Percentiles rank a stretch among this genome's conserved stretches.
Evolutionary conservation across 2,888 invertebrate species (phyloP).

Genomic region (Xanthostigma xanthostigma): DNA sequence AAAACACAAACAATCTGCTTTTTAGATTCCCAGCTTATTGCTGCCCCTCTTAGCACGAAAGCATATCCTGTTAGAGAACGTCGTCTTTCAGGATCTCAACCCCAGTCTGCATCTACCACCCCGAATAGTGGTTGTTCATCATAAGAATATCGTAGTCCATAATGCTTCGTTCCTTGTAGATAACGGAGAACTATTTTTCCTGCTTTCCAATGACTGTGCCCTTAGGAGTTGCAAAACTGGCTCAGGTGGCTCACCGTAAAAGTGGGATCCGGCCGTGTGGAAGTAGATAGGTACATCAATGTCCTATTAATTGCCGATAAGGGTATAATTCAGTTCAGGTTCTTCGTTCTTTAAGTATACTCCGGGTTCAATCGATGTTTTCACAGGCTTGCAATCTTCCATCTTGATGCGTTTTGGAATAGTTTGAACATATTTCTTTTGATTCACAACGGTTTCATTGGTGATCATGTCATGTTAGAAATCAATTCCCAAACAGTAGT

Average conservation of each 20-base stretch:
- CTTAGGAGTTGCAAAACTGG: constrained; percentile 12
- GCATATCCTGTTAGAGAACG: constrained; percentile 11
- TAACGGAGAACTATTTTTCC: too few relatives aligned
- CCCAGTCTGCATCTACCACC: constrained; percentile 11
- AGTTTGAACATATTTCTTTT: background rate
- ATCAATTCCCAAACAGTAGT: background rate
- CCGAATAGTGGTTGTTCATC: constrained; percentile 2
- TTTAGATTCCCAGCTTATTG: constrained; percentile 8
- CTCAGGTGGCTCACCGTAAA: constrained; percentile 4
- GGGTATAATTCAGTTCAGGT: too few relatives aligned
- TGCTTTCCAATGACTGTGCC: too few relatives aligned
- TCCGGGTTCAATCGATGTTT: background rate
- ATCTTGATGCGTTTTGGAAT: background rate
- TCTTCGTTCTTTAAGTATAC: too few relatives aligned
- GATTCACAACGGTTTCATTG: background rate
- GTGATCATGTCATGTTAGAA: background rate
- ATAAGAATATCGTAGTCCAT: background rate
- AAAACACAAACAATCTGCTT: constrained; percentile 9
- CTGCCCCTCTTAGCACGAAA: constrained; percentile 4
- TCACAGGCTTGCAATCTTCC: background rate
- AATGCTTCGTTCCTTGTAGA: too few relatives aligned
- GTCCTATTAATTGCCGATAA: too few relatives aligned
- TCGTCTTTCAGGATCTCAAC: constrained; percentile 3
- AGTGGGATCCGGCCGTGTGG: background rate
- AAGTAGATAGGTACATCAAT: too few relatives aligned